phyloP scores from a whole-genome alignment of 2,888 invertebrate species.

The Cosmia pyralina region DNA sequence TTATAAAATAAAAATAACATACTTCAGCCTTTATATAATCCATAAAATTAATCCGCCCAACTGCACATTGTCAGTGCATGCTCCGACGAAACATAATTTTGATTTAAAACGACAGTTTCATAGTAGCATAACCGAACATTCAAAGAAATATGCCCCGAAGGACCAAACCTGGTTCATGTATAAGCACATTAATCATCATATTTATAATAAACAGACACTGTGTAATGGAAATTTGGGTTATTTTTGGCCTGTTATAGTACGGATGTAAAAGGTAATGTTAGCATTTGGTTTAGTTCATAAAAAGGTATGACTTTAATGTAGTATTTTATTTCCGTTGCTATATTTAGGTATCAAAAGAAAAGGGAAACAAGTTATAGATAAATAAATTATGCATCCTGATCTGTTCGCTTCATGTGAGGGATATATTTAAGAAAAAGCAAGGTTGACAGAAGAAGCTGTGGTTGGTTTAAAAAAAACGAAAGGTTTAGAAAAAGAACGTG shows the following conservation, averaged over 20 bases:
- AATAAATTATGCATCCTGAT: slow-evolving; percentile 28
- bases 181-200: slow-evolving; percentile 55
- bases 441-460: background rate
- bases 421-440: background rate
- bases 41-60: slow-evolving; percentile 47
- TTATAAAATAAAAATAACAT: background rate
- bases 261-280: slow-evolving; percentile 34
- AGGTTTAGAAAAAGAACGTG: background rate
- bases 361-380: background rate
- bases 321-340: slow-evolving; percentile 16
- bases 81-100: slow-evolving; percentile 58
- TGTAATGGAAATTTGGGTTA: slow-evolving; percentile 45
- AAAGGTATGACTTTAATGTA: slow-evolving; percentile 28
- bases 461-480: too few species aligned
- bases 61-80: slow-evolving; percentile 35
- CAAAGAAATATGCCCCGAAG: slow-evolving; percentile 56
- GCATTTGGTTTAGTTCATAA: slow-evolving; percentile 25
- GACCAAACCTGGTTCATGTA: slow-evolving; percentile 59
- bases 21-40: slow-evolving; percentile 11
- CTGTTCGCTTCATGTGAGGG: slow-evolving; percentile 6
- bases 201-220: slow-evolving; percentile 63
- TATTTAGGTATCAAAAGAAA: slow-evolving; percentile 19
- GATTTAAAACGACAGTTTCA: slow-evolving; percentile 63
- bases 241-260: slow-evolving; percentile 35
- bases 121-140: slow-evolving; percentile 50